Conservation (phyloP, 2,113 vertebrate species). For the Chamaetylas fuelleborni region DNA sequence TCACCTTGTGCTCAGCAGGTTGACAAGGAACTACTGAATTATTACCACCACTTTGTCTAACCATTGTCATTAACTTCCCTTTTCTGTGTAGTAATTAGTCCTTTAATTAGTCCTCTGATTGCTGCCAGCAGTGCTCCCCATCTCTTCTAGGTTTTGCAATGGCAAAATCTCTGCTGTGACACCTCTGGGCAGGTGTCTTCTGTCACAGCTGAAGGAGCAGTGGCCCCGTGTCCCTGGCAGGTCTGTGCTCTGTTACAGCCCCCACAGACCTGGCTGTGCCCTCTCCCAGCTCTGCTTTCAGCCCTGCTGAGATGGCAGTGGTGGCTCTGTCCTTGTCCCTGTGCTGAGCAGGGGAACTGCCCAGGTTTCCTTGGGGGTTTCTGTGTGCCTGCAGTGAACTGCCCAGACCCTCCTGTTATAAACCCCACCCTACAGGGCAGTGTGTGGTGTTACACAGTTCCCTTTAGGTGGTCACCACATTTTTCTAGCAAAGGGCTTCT, state of each 20-base stretch:
- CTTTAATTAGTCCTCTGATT: not conserved
- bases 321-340: not conserved
- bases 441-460: rapidly evolving
- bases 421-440: rapidly evolving
- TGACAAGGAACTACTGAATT: not conserved
- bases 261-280: not conserved
- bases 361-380: not conserved
- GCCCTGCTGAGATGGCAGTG: not conserved
- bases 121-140: not conserved
- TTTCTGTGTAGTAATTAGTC: not conserved
- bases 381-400: rapidly evolving
- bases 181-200: not conserved
- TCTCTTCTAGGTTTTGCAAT: not conserved
- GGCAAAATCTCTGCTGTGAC: not conserved
- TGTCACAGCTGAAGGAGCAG: not conserved
- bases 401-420: not conserved
- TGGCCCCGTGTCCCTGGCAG: not conserved
- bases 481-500: not conserved
- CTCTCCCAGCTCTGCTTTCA: not conserved
- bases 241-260: not conserved
- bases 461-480: not conserved
- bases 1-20: not conserved
- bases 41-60: not conserved
- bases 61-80: not conserved
- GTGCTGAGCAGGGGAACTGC: not conserved